Conservation (phyloP, 2,113 vertebrate genomes). For the Electrona antarctica region DNA sequence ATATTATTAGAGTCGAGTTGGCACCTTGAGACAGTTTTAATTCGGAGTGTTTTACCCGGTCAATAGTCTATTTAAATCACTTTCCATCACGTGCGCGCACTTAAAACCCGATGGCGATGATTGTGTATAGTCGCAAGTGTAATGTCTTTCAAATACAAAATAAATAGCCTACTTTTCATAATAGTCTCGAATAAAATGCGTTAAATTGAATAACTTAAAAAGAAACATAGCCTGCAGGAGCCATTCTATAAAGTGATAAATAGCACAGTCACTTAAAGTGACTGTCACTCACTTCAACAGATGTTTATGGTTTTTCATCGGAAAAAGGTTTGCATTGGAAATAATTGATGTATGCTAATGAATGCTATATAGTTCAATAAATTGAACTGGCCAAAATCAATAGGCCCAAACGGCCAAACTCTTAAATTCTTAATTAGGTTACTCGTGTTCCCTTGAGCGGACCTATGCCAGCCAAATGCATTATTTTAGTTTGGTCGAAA, state of each 20-base stretch:
- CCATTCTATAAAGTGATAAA: neutral
- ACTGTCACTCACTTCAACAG: neutral
- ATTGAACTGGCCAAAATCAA: neutral
- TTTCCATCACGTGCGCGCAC: too few relatives aligned
- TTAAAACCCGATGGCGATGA: neutral
- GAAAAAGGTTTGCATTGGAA: too few relatives aligned
- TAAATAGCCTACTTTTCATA: neutral
- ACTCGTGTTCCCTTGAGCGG: neutral
- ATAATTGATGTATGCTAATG: neutral
- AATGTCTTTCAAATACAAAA: neutral
- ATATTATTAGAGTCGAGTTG: too few relatives aligned
- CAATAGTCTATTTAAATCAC: too few relatives aligned
- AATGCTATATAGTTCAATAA: neutral
- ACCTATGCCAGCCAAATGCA: neutral
- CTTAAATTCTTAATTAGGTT: constrained; percentile 22
- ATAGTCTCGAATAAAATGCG: too few relatives aligned
- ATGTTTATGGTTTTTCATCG: neutral
- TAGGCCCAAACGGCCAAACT: neutral
- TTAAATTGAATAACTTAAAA: neutral
- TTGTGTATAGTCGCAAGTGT: neutral
- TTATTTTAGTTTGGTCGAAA: neutral
- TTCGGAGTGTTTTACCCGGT: too few relatives aligned
- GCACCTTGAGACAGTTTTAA: too few relatives aligned
- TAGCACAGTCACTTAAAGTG: neutral
- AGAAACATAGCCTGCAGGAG: neutral